phyloP scores from a whole-genome alignment of 2,113 vertebrate genomes.

The Illadopsis cleaveri region DNA sequence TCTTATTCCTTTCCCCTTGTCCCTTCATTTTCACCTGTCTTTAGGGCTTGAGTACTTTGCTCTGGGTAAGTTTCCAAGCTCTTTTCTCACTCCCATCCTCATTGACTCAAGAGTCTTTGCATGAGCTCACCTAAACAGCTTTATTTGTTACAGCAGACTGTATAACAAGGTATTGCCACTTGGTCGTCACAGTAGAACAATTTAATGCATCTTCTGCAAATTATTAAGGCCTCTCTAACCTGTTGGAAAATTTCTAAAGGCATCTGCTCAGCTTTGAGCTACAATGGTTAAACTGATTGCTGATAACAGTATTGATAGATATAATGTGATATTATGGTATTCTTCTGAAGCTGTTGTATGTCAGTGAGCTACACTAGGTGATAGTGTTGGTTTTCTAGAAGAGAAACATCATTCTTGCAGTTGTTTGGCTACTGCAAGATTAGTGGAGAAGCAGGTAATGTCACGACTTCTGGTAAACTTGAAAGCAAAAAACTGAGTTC shows the following conservation, averaged over 20 bases:
- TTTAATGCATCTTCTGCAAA: background rate
- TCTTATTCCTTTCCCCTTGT: constrained; percentile 60
- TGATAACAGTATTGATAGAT: background rate
- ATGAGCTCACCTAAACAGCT: constrained; percentile 31
- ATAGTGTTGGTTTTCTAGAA: background rate
- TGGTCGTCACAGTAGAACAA: background rate
- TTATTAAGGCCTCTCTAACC: background rate
- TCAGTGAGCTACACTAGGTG: background rate
- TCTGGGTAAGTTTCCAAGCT: constrained; percentile 73
- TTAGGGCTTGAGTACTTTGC: constrained; percentile 77
- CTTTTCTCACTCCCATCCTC: constrained; percentile 39
- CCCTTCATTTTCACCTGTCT: constrained; percentile 59
- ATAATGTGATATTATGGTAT: background rate
- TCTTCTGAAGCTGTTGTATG: background rate
- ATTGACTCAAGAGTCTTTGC: constrained; percentile 28
- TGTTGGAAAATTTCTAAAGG: background rate
- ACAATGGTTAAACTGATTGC: background rate
- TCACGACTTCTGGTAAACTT: background rate
- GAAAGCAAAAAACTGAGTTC: background rate
- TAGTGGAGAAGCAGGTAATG: background rate
- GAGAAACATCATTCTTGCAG: background rate
- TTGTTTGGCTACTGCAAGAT: background rate
- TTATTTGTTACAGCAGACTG: constrained; percentile 31
- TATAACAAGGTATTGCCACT: constrained; percentile 53
- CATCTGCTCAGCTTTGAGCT: background rate